Percentiles rank a stretch among this genome's conserved stretches.
phyloP scores from a whole-genome alignment of 2,113 vertebrate species.

The Pelecanoides urinatrix region DNA sequence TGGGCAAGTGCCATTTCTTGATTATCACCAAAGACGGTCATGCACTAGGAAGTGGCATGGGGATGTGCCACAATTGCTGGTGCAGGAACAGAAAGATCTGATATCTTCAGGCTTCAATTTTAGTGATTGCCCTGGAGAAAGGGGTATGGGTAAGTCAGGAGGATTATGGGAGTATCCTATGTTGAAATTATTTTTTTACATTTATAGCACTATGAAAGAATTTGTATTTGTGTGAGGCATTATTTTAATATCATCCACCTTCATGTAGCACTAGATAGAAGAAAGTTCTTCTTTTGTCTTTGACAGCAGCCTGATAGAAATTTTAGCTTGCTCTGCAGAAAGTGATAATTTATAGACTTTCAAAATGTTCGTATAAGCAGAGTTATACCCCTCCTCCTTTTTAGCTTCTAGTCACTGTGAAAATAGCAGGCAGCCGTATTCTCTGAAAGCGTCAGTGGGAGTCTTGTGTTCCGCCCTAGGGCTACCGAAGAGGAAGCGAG shows the following conservation, averaged over 20 bases:
- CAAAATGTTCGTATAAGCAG: background rate
- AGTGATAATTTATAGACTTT: background rate
- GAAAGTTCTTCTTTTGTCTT: background rate
- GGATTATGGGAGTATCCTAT: background rate
- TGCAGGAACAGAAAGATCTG: background rate
- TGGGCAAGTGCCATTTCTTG: background rate
- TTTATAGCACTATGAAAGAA: background rate
- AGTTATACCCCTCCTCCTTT: background rate
- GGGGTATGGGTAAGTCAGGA: background rate
- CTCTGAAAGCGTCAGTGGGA: background rate
- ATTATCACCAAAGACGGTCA: background rate
- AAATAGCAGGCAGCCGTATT: background rate
- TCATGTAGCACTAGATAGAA: background rate
- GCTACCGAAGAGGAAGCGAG: conserved; percentile 73
- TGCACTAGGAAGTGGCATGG: background rate
- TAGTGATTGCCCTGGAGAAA: background rate
- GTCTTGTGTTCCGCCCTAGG: conserved; percentile 63
- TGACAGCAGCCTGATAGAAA: background rate
- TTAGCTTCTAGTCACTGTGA: background rate
- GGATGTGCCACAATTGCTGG: background rate
- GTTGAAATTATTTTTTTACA: background rate
- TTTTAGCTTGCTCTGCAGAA: background rate
- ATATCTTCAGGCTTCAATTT: background rate
- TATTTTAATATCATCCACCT: background rate
- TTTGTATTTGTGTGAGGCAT: background rate